phyloP scores from a whole-genome alignment of 2,888 invertebrate genomes.

The Andrena camellia region DNA sequence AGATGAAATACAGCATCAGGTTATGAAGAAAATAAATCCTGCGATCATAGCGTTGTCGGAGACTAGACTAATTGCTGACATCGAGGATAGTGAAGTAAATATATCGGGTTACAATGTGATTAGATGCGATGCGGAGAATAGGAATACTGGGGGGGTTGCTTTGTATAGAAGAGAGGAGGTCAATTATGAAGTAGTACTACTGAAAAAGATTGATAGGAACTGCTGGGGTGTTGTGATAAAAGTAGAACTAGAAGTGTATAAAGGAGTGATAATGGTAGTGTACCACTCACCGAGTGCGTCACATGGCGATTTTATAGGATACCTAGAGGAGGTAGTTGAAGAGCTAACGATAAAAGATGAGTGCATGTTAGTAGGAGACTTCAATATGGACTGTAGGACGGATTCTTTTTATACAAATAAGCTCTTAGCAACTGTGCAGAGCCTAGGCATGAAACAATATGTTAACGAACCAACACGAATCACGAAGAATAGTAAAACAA shows the following conservation, averaged over 20 bases:
- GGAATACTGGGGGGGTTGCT: neutral
- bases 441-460: neutral
- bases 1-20: neutral
- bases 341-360: neutral
- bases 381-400: neutral
- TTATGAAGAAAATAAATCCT: slow-evolving; percentile 3
- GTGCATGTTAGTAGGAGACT: neutral
- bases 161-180: neutral
- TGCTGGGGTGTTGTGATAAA: neutral
- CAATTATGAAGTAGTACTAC: neutral
- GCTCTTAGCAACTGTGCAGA: neutral
- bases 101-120: neutral
- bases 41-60: neutral
- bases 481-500: neutral
- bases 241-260: neutral
- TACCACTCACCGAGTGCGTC: slow-evolving; percentile 2
- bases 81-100: neutral
- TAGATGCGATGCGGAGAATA: neutral
- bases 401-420: neutral
- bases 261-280: neutral
- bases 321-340: neutral
- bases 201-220: neutral
- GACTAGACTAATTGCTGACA: neutral
- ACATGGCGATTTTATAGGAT: neutral
- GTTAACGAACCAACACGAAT: neutral